Base-by-base conservation (phyloP, 2,113 vertebrate genomes). In the Acanthochromis polyacanthus region DNA sequence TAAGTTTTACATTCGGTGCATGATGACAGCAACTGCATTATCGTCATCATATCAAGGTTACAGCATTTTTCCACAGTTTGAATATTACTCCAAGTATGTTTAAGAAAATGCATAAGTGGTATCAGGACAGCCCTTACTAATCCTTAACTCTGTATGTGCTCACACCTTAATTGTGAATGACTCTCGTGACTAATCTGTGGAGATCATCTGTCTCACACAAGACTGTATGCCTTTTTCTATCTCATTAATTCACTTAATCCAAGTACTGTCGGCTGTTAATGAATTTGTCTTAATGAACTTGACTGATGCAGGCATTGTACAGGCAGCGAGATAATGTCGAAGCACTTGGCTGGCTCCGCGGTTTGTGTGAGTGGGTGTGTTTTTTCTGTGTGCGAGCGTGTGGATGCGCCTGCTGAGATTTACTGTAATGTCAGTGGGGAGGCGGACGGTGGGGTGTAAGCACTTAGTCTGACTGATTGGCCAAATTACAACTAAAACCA, bases 381-480 rank as follows among this genome's bases (percentile, higher is more conserved):
- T n/a, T n/a, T n/a, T n/a, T 17, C 43, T 38, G 45, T 16, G 46
- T 19, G 38, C 28, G 48, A n/a, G 67, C 36, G 52, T 11, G 72
- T 62, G 22, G 32, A 4, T 19, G 67, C 15, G 55, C 63, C 78
- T 73, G 65, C 80, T 85, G 83, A 85, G 71, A 83, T 86, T 87
- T 80, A 84, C 83, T 71, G 63, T 78, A 81, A 81, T 62, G 78
- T 86, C 77, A 82, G 75, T 10, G 55, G 30, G 84, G 60, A 70
- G 75, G 78, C 3, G 59, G 40, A 65, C 71, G 70, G 50, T 75
- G 45, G 61, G 55, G 75, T 83, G 80, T 66, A 75, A 91, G 90
- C 88, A 91, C 91, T 92, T 93, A 82, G 69, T 67, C 62, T 85
- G 82, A 88, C 69, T 82, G 83, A 91, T 85, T 86, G 84, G 85